Percentiles rank a stretch among this genome's conserved stretches.
phyloP scores from a whole-genome alignment of 2,888 invertebrate species.

The Ernsta delagoae region DNA sequence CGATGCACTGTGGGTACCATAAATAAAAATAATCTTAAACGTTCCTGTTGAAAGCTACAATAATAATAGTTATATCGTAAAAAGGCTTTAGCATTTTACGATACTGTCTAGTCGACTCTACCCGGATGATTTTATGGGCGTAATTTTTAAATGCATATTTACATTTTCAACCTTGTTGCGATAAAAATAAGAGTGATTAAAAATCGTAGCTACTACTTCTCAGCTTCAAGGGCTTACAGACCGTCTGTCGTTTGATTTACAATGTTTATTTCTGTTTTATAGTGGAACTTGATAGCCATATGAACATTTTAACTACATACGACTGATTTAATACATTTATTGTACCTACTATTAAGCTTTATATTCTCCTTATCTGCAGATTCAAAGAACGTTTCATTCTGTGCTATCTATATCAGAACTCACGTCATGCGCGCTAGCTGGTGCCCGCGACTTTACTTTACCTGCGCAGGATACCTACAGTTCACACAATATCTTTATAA shows the following conservation, averaged over 20 bases:
- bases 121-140: constrained; percentile 58
- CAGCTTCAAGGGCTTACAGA: constrained; percentile 14
- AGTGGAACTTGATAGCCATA: constrained; percentile 27
- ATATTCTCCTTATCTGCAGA: too few relatives aligned
- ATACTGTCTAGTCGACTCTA: constrained; percentile 69
- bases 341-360: too few relatives aligned
- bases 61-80: constrained; percentile 64
- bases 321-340: constrained; percentile 20
- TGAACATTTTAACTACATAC: constrained; percentile 5
- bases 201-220: background rate
- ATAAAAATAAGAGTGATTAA: background rate
- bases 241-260: constrained; percentile 28
- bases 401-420: too few relatives aligned
- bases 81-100: constrained; percentile 56
- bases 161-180: constrained; percentile 48
- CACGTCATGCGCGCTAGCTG: too few relatives aligned
- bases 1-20: too few relatives aligned
- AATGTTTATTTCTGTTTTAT: constrained; percentile 35
- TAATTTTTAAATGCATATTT: constrained; percentile 44
- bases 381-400: too few relatives aligned
- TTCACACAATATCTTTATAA: too few relatives aligned
- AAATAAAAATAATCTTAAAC: constrained; percentile 40
- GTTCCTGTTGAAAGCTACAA: constrained; percentile 50
- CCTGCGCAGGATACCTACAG: too few relatives aligned
- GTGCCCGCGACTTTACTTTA: too few relatives aligned